Base-by-base conservation (phyloP, 2,797 vertebrate species). In the Xenopus petersii region DNA sequence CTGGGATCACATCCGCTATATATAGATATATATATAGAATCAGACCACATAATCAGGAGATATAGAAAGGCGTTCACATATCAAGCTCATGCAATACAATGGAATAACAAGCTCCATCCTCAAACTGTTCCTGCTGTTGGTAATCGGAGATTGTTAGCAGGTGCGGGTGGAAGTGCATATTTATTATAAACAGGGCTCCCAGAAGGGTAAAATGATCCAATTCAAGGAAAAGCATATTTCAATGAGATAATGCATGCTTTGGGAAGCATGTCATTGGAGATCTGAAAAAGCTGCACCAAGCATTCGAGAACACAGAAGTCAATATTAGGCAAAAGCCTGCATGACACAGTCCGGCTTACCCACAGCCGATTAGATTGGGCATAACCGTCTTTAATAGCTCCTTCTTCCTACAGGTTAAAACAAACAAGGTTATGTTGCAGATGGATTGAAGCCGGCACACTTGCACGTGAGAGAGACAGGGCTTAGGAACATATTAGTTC, bases 301-400 rank as follows among this genome's bases (percentile, higher is more conserved):
- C 66, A 49, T 12, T 64, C 8, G 16, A 66, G 54, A 65, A 71
- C 66, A 47, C 60, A 73, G 33, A 47, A 70, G 67, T 66, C 77
- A 70, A 58, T 54, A 64, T 58, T 74, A 70, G 15, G n/a, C 13
- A 70, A 78, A 74, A 73, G 63, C 33, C 75, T 78, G 70, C 69
- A 80, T 73, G 81, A 82, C 67, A 47, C 56, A 81, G 80, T 81
- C 75, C 82, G 80, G 86, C 93, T 96, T 96, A 96, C 89, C 90
- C 91, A 95, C 80, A 94, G 91, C 91, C 92, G 92, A 88, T 95
- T 93, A 91, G 92, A 91, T 78, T 91, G 79, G 75, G 89, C 87
- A 85, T 90, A 88, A 88, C 91, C 90, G 89, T 92, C 90, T 79
- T 84, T 87, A 89, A 89, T 84, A 90, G 88, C 89, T 85, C 84